Percentiles rank a stretch among this genome's conserved stretches.
Conservation (phyloP, 37 sponge, comb jelly and placozoan species). For the Hormiphora californensis region DNA sequence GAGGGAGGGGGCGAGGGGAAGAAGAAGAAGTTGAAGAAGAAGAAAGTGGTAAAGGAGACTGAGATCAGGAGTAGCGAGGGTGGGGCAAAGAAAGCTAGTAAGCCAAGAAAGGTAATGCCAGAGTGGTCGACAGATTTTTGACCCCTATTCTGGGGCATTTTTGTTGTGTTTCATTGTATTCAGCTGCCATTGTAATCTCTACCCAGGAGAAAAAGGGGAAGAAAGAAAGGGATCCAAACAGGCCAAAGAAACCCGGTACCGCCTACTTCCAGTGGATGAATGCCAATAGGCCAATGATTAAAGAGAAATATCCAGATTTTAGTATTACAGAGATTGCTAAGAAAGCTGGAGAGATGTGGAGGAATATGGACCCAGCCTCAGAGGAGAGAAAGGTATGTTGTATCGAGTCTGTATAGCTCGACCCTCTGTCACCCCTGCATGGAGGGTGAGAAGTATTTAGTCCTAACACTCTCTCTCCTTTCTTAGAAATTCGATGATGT, state of each 20-base stretch:
- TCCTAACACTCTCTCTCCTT: background rate
- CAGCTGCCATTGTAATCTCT: background rate
- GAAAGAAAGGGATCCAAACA: constrained; percentile 75
- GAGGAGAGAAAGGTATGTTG: constrained; percentile 59
- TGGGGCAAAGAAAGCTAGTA: no score
- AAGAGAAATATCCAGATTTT: constrained; percentile 63
- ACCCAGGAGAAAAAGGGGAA: background rate
- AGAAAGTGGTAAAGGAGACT: constrained; percentile 51
- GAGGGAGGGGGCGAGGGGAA: constrained; percentile 55
- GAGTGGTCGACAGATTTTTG: no score
- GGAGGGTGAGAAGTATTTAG: background rate
- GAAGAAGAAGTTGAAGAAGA: constrained; percentile 57
- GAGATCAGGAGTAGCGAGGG: no score
- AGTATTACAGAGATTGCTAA: constrained; percentile 72
- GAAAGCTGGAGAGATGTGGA: constrained; percentile 85
- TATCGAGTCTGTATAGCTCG: background rate
- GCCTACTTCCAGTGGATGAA: constrained; percentile 89
- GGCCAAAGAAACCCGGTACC: constrained; percentile 81
- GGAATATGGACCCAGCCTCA: constrained; percentile 58
- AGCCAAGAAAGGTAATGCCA: no score
- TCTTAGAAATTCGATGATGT: constrained; percentile 64
- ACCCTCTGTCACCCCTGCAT: background rate
- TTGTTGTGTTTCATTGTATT: background rate
- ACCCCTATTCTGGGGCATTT: background rate
- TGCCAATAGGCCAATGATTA: constrained; percentile 65